Evolutionary conservation across 2,797 vertebrate species (phyloP).

Genomic region (Vespertilio murinus): DNA sequence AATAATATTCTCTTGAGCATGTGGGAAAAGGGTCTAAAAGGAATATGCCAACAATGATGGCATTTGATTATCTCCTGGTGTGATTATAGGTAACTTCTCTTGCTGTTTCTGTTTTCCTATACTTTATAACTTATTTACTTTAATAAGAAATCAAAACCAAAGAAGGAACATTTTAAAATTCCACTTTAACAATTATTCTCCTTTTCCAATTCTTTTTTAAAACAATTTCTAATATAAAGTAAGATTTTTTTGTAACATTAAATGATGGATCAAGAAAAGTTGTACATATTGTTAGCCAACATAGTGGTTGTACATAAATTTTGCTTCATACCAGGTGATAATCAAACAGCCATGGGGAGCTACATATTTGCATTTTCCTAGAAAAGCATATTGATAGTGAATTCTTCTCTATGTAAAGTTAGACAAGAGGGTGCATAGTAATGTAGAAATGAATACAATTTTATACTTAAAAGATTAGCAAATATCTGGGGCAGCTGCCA

Average conservation of each 20-base stretch:
- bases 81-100: background rate
- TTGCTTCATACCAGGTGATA: background rate
- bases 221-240: constrained; percentile 29
- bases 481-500: background rate
- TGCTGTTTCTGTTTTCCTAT: constrained; percentile 28
- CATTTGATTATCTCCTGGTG: background rate
- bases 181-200: no score
- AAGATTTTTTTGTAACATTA: background rate
- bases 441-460: background rate
- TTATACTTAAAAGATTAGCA: background rate
- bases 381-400: background rate
- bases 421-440: background rate
- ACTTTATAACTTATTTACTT: background rate
- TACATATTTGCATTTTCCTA: constrained; percentile 16
- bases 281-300: background rate
- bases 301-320: background rate
- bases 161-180: constrained; percentile 10
- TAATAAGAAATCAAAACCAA: background rate
- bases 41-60: background rate
- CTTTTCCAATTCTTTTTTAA: constrained; percentile 38
- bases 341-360: background rate
- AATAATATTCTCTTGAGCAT: background rate
- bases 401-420: background rate
- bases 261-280: background rate
- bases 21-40: background rate